Conservation (phyloP, 2,797 vertebrate species). For the Sebastes paucispinis region DNA sequence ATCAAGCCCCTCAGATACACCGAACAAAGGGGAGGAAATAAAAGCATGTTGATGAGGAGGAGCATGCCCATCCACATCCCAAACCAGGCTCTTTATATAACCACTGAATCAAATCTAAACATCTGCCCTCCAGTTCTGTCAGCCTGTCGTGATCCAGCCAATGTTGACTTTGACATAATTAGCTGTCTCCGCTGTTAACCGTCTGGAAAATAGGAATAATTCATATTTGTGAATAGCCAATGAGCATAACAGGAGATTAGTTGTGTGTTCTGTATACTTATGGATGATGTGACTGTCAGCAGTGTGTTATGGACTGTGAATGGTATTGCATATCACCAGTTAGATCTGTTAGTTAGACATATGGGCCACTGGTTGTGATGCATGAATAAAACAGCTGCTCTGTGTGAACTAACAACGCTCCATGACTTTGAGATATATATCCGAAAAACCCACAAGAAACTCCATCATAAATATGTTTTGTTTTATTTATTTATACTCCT, state of each 20-base stretch:
- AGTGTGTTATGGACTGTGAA: not conserved
- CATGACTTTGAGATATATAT: not conserved
- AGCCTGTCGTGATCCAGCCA: not conserved
- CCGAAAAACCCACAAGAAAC: not conserved
- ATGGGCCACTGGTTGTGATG: not conserved
- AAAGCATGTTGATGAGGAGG: constrained; percentile 1
- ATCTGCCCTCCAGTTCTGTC: not conserved
- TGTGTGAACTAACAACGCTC: not conserved
- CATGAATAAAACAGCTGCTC: not conserved
- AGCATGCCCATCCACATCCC: not conserved
- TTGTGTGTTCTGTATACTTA: not conserved
- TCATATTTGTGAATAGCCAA: not conserved
- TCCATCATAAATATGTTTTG: not conserved
- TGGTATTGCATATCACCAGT: not conserved
- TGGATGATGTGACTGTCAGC: not conserved
- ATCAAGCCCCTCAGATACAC: not conserved
- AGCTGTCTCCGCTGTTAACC: not conserved
- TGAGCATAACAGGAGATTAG: not conserved
- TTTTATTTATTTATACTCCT: not conserved
- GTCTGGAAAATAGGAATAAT: constrained; percentile 18
- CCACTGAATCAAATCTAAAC: constrained; percentile 23
- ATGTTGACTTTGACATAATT: constrained; percentile 7
- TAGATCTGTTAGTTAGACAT: not conserved
- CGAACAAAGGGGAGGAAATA: constrained; percentile 24
- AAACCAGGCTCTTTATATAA: not conserved